Conservation (phyloP, 2,113 vertebrate species). For the Semnopithecus entellus region DNA sequence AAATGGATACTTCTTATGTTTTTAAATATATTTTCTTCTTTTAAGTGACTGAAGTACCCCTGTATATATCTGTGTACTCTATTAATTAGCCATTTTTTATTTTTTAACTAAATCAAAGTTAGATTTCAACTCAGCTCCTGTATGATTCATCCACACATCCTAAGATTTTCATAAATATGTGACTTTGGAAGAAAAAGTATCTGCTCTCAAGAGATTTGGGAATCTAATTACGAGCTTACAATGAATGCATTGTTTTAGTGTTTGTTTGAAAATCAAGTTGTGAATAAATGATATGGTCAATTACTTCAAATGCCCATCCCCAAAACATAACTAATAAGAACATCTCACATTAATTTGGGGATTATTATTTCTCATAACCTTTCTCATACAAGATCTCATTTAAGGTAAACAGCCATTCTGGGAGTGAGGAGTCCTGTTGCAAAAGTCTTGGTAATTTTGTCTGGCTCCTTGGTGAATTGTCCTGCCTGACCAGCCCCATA, state of each 20-base stretch:
- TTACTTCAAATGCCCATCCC: background rate
- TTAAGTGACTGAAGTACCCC: background rate
- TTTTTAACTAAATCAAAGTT: background rate
- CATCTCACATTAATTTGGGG: background rate
- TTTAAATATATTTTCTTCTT: background rate
- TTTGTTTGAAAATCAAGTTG: background rate
- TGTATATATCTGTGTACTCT: background rate
- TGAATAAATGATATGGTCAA: background rate
- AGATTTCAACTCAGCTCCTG: background rate
- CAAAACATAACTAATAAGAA: background rate
- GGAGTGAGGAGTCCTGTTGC: background rate
- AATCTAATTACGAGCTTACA: background rate
- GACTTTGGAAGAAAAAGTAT: constrained; percentile 21
- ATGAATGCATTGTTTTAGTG: background rate
- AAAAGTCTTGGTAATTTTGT: background rate
- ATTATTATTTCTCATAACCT: background rate
- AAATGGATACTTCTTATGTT: background rate
- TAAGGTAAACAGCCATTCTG: background rate
- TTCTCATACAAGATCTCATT: background rate
- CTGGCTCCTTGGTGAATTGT: background rate
- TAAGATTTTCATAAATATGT: background rate
- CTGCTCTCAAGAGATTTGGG: background rate
- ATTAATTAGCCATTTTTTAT: background rate
- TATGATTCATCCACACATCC: background rate
- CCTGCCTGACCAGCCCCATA: background rate